Evolutionary conservation across 2,888 invertebrate species (phyloP), one percentile per base, ranked within the genome.

Genomic region (Drosophila subsilvestris): DNA sequence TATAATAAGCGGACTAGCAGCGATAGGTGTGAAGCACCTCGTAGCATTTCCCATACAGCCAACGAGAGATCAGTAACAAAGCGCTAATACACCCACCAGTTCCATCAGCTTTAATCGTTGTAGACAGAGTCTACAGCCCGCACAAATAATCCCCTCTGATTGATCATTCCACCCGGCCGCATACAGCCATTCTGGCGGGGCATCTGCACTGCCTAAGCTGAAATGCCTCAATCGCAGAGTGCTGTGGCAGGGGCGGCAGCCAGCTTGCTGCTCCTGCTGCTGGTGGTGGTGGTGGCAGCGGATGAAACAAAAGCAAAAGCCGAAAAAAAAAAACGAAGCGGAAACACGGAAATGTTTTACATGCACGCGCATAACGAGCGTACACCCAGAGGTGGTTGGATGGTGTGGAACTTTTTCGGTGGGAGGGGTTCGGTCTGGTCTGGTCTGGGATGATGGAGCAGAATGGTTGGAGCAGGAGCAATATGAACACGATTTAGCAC

Each of bases 311-410:
- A 71, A 57, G 51, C 71, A 44, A 69, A 71, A 71, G 72, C 84
- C 79, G 77, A 86, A 77, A 75, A 84, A 80, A 80, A 80, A 77
- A 80, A 14, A 14, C 1, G 6, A 76, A 82, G 81, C 86, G 81
- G 81, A 82, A 82, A 82, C 66, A 82, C 84, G 82, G 84, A 86
- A 82, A 82, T 82, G 86, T 86, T 82, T 83, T 86, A 82, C 82
- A 82, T 82, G 82, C 86, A 82, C 73, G 75, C 86, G 68, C 73
- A 73, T 71, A 66, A 66, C 66, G 66, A 66, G 66, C 66, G 17
- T 37, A 37, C 49, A 49, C 54, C 66, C 65, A 22, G 44, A 22
- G 32, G 57, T 44, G n/a, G 56, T 20, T 37, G 37, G 56, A 4
- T 22, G 22, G 22, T 18, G 25, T 7, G 37, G 37, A 37, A 37